These are phyloP conservation scores for Scomberomorus guttatus DNA, from an alignment of 2,797 vertebrate species.

Conservation along the genomic window DNA sequence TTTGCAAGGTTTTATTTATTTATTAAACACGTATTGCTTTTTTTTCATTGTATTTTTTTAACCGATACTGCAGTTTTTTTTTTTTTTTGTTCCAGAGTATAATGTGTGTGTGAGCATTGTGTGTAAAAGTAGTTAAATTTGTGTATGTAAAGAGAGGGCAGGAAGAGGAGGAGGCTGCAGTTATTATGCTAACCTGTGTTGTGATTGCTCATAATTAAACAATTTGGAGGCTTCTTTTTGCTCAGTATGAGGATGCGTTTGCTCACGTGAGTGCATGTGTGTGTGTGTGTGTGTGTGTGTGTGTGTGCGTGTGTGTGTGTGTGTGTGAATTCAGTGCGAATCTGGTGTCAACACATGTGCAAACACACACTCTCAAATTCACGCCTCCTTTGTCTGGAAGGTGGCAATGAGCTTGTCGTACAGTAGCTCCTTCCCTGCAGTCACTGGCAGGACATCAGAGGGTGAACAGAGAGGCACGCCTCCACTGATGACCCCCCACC, in stretches of 20 bases:
- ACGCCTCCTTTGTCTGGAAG: slow-evolving; percentile 80
- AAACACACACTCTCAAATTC: slow-evolving; percentile 48
- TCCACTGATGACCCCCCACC: slow-evolving; percentile 25
- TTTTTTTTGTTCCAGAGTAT: neutral
- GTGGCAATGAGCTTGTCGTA: slow-evolving; percentile 65
- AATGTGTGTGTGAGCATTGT: neutral
- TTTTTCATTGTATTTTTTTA: neutral
- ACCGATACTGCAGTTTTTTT: neutral
- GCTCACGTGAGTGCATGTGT: neutral
- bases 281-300: neutral
- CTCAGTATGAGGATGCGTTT: slow-evolving; percentile 2
- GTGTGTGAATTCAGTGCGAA: slow-evolving; percentile 37
- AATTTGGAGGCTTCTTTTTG: slow-evolving; percentile 24
- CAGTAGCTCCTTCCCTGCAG: slow-evolving; percentile 80
- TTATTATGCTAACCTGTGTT: slow-evolving; percentile 15
- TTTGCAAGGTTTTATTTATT: neutral
- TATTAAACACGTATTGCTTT: neutral
- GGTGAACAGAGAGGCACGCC: slow-evolving; percentile 55
- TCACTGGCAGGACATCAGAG: slow-evolving; percentile 64
- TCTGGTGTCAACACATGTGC: slow-evolving; percentile 55
- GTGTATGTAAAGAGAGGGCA: neutral
- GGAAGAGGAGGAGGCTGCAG: neutral
- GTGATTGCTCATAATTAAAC: slow-evolving; percentile 17
- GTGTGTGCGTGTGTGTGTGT: slow-evolving; percentile 8
- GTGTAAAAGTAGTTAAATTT: slow-evolving; percentile 3